phyloP scores from a whole-genome alignment of 2,113 vertebrate species.

The Dipodomys stephensi region DNA sequence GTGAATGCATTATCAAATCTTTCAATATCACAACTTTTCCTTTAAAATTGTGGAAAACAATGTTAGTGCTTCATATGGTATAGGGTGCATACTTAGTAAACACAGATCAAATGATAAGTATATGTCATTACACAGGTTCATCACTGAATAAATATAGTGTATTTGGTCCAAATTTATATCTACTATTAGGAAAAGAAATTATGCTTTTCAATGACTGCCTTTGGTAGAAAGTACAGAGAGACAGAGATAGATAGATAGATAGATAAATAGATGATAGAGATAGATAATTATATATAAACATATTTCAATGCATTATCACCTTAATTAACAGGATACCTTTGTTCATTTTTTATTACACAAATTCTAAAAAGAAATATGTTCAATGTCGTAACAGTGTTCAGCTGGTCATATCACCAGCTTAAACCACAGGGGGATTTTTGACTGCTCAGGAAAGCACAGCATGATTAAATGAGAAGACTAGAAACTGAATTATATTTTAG shows the following conservation, averaged over 20 bases:
- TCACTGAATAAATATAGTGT: not conserved
- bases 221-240: not conserved
- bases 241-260: too few relatives aligned
- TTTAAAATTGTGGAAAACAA: not conserved
- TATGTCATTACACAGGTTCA: not conserved
- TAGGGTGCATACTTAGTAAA: not conserved
- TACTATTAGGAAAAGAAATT: too few relatives aligned
- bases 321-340: not conserved
- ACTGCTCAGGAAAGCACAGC: not conserved
- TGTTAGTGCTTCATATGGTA: not conserved
- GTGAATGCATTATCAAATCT: not conserved
- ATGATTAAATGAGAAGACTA: not conserved
- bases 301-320: not conserved
- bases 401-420: not conserved
- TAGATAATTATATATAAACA: not conserved
- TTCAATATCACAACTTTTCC: not conserved
- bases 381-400: not conserved
- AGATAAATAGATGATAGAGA: too few relatives aligned
- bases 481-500: constrained; percentile 51
- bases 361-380: not conserved
- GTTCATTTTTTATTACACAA: not conserved
- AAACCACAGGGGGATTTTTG: not conserved
- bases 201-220: not conserved
- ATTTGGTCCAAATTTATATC: not conserved
- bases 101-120: not conserved